phyloP scores from a whole-genome alignment of 1,140 invertebrate species.

The Episyrphus balteatus region DNA sequence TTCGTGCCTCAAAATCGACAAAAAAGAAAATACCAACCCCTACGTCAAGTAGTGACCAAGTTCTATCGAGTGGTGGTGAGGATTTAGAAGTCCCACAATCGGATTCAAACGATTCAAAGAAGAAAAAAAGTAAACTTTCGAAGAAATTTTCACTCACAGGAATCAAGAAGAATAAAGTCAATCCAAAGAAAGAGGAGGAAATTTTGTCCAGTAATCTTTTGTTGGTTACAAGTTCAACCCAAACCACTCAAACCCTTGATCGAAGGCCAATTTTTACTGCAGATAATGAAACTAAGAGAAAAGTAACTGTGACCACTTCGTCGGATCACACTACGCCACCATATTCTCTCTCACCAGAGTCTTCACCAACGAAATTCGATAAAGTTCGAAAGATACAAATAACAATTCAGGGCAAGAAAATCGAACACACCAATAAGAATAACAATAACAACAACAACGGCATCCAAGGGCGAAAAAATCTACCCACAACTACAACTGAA shows the following conservation, averaged over 20 bases:
- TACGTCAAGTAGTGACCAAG: slow-evolving; percentile 6
- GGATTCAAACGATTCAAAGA: slow-evolving; percentile 11
- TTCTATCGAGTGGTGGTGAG: background rate
- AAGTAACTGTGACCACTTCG: background rate
- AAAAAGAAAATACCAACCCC: slow-evolving; percentile 13
- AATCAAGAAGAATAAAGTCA: slow-evolving; percentile 19
- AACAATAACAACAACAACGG: background rate
- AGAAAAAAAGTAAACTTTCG: slow-evolving; percentile 25
- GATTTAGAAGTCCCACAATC: background rate
- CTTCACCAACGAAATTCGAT: background rate
- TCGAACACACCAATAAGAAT: slow-evolving; percentile 10
- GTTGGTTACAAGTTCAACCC: background rate
- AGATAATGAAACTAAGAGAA: background rate
- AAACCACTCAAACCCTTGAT: background rate
- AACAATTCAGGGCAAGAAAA: slow-evolving; percentile 32
- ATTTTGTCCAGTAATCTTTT: background rate
- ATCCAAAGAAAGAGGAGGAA: slow-evolving; percentile 12
- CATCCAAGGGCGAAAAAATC: slow-evolving; percentile 1
- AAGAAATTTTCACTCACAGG: slow-evolving; percentile 19
- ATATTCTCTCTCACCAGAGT: no score
- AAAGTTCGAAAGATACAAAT: slow-evolving; percentile 16
- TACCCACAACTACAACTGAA: slow-evolving; percentile 6
- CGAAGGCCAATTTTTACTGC: background rate
- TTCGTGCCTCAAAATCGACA: slow-evolving; percentile 16
- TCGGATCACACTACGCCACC: background rate